Base-by-base conservation (phyloP, 2,888 invertebrate species). In the Argyresthia albistria region DNA sequence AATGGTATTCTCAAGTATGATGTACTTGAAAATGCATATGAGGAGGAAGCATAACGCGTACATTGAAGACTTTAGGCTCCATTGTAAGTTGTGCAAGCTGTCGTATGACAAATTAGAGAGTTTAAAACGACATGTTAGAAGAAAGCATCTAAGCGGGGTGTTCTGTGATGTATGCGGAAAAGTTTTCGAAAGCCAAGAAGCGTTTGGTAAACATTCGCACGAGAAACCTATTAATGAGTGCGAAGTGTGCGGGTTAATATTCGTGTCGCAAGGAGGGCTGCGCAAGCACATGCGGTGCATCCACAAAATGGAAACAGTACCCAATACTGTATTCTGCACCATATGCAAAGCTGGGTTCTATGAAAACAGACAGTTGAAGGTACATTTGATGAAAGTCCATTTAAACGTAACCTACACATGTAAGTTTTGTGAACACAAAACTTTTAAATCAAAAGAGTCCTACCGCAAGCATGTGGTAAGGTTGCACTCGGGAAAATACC, bases 41-140 rank as follows among this genome's bases (percentile, higher is more conserved):
- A 70, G 82, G 54, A 60, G 86, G 35, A 84, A 81, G 51, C 87
- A 87, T 56, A 83, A 84, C 36, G 81, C 77, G 0, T 59, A 80
- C 35, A 69, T 66, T 51, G 79, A 84, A 4, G 69, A 81, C 51
- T 87, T 82, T 53, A 67, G 76, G 56, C 64, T 83, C 45, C 84
- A 83, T 58, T 87, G 87, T 58, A 73, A 70, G 50, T 75, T 84
- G 54, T 87, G 87, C 56, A 77, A 79, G 55, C 61, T 87, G n/a
- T 84, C 84, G 0, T 87, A 86, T 46, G 74, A 83, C 54, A 86
- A 82, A 60, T 71, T 82, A n/a, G 83, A 84, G 51, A 87, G 87
- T 57, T 63, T 87, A 1, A 84, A 84, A 58, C 63, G 83, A 4
- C 87, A 87, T 57, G 70, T 86, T 0, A 62, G 77, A 48, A 67